Evolutionary conservation across 2,113 vertebrate species (phyloP).

Genomic region (Terrapene triunguis): DNA sequence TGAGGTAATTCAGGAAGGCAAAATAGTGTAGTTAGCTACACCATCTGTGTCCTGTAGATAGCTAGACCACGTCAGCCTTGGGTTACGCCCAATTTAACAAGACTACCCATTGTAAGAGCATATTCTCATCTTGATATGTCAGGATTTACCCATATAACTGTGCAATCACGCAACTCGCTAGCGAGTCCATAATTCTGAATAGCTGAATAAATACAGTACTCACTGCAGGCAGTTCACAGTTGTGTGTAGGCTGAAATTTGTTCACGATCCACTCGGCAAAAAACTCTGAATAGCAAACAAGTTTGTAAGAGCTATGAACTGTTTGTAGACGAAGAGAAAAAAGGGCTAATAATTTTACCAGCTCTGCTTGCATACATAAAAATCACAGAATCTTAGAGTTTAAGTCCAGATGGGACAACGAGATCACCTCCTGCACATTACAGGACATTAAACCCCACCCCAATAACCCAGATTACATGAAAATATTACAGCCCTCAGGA

Average conservation of each 20-base stretch:
- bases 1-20: neutral
- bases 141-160: conserved; percentile 10
- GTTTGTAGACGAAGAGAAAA: neutral
- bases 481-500: neutral
- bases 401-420: neutral
- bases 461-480: neutral
- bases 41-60: neutral
- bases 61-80: neutral
- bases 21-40: neutral
- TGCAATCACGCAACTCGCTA: neutral
- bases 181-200: neutral
- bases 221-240: neutral
- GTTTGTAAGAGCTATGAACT: neutral
- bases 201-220: neutral
- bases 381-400: neutral
- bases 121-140: neutral
- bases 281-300: neutral
- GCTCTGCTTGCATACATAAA: neutral
- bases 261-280: too few species aligned
- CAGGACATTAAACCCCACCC: neutral
- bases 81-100: conserved; percentile 1
- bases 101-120: neutral
- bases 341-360: neutral
- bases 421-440: neutral
- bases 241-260: neutral